These are phyloP conservation scores for Tragelaphus imberbis DNA, from an alignment of 2,113 vertebrate species.

Conservation along the genomic window DNA sequence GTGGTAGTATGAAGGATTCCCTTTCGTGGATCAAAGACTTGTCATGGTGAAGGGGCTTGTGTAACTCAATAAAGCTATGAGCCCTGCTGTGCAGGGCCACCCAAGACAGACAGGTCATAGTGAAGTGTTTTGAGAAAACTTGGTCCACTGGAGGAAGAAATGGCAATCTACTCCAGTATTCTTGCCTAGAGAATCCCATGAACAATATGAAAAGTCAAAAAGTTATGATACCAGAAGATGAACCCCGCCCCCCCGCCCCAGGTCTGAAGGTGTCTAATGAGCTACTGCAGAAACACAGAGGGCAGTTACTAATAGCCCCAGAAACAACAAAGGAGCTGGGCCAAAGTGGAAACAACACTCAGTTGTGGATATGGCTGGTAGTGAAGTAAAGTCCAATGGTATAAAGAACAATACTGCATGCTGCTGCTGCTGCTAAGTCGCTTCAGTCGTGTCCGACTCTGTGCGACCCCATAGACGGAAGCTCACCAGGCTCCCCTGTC, in stretches of 20 bases:
- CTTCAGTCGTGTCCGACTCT: too few species aligned
- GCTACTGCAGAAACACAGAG: background rate
- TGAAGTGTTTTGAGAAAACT: background rate
- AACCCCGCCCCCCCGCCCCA: fast-evolving
- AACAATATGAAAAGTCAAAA: background rate
- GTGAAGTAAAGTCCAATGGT: background rate
- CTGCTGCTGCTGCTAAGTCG: too few species aligned
- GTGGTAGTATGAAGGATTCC: background rate
- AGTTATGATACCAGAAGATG: background rate
- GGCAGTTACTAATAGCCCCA: background rate
- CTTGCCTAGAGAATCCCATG: background rate
- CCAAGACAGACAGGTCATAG: background rate
- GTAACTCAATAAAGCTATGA: background rate
- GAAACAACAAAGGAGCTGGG: background rate
- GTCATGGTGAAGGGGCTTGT: background rate
- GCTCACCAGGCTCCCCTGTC: too few species aligned
- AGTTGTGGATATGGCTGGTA: background rate
- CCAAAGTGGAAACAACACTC: background rate
- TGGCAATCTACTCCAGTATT: background rate
- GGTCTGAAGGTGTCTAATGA: background rate
- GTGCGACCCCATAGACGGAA: too few species aligned
- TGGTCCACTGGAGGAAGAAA: background rate
- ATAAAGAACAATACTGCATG: background rate
- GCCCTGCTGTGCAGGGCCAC: background rate
- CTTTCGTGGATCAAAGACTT: background rate